These are phyloP conservation scores for Empis livida DNA, from an alignment of 2,888 invertebrate genomes.

Conservation along the genomic window DNA sequence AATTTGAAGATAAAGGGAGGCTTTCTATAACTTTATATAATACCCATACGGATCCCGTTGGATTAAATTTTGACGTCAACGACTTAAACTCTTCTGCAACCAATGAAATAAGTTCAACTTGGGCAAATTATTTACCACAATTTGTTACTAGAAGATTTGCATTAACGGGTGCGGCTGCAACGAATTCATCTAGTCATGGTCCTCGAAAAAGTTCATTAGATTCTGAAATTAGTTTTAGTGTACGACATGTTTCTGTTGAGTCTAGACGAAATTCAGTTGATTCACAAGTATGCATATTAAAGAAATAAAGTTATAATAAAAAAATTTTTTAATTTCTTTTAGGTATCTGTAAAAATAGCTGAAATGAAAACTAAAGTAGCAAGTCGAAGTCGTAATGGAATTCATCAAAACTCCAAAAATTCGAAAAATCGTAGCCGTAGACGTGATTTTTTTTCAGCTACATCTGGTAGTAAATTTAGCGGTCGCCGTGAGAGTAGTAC, in stretches of 20 bases:
- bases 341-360: constrained; percentile 62
- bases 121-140: constrained; percentile 82
- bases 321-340: background rate
- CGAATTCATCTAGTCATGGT: constrained; percentile 42
- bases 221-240: constrained; percentile 60
- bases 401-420: constrained; percentile 19
- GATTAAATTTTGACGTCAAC: constrained; percentile 51
- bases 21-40: constrained; percentile 80
- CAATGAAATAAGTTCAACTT: constrained; percentile 78
- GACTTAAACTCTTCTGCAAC: constrained; percentile 59
- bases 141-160: constrained; percentile 76
- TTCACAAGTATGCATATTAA: constrained; percentile 63
- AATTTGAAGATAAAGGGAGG: constrained; percentile 69
- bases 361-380: constrained; percentile 66
- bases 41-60: constrained; percentile 82
- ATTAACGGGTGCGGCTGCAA: constrained; percentile 42
- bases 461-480: constrained; percentile 25
- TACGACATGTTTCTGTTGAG: constrained; percentile 72
- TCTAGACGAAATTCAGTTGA: constrained; percentile 78
- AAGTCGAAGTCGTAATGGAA: constrained; percentile 37
- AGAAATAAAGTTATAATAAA: background rate
- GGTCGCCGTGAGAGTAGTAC: constrained; percentile 52
- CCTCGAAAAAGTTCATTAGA: constrained; percentile 50
- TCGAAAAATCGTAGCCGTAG: constrained; percentile 26
- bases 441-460: constrained; percentile 25